Evolutionary conservation across 2,797 vertebrate genomes (phyloP), one percentile per base, ranked within the genome.

Genomic region (Arnoldichthys spilopterus): DNA sequence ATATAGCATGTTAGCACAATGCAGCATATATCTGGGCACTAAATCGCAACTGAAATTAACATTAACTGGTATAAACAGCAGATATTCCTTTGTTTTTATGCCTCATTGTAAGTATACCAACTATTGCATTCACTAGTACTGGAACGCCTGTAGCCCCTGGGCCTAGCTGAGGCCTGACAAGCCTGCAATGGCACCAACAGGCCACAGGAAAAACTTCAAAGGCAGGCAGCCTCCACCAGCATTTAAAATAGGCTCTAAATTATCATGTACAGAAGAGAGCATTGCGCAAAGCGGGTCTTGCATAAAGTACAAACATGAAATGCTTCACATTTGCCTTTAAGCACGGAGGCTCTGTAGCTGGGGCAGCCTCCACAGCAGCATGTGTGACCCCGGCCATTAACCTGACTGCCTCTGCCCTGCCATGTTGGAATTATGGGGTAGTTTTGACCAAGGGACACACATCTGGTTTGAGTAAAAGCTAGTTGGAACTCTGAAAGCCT

Each of bases 391-490:
- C 40, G 12, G 54, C 58, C 72, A 49, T 58, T 59, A 74, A 15
- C 16, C 30, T 30, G 30, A 53, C 72, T n/a, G 30, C 24, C 56
- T 56, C 61, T 37, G 73, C 53, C 32, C 37, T 40, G 18, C 24
- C 28, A 61, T 67, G 32, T 16, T 58, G 76, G 56, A 74, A 77
- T 77, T 61, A 72, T 30, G 53, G 70, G 30, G 72, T 68, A 20
- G 22, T 20, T 30, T 20, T 45, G n/a, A 62, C 51, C 59, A 61
- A 58, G 18, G 47, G 30, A 40, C 37, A 18, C 61, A 83, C 83
- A 86, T 84, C 85, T 86, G 85, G 74, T 83, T 66, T 62, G 76
- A 76, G 79, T 81, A 75, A 83, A 49, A 68, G n/a, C 43, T 37
- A 80, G 49, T 22, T 58, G 24, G 51, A 75, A 30, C 53, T 62